Evolutionary conservation across 2,888 invertebrate species (phyloP), one percentile per base, ranked within the genome.

Genomic region (Electrophaes corylata): DNA sequence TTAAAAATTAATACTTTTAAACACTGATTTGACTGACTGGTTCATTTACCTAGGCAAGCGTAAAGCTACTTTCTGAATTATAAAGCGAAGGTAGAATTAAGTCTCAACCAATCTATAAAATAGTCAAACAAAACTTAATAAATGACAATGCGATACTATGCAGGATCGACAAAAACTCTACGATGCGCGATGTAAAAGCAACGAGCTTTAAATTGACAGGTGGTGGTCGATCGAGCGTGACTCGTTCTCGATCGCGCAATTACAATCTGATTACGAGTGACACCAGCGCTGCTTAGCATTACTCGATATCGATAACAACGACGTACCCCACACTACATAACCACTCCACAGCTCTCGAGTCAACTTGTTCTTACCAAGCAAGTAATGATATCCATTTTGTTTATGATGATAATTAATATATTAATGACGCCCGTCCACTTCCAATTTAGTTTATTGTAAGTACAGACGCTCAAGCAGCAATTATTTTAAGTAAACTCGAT

Each of bases 301-400:
- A 50, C 63, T 41, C 55, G 40, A 48, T 57, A 80, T 76, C 84
- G 88, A 86, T 89, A 88, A 88, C n/a, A n/a, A n/a, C 83, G 83
- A 89, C 76, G 77, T 79, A 78, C 80, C 82, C 80, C 77, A 72
- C 80, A 76, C 81, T 64, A 60, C 60, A 57, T 63, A 59, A 56
- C 83, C 82, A 83, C 86, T 85, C 80, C 73, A 80, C 76, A 64
- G 71, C 84, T 81, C 83, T 84, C 81, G 77, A 81, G 78, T 75
- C 81, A 73, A 86, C 88, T 86, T 78, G 84, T 84, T 84, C 86
- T 83, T 78, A 77, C 76, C 75, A 71, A 83, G 78, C 75, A 71
- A 83, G 78, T 89, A 88, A 90, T 90, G 88, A 89, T 86, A 89
- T 83, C 85, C 85, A 88, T 89, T 37, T 89, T 88, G 87, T 86